phyloP scores from a whole-genome alignment of 2,113 vertebrate genomes.

The Toxotes chatareus region DNA sequence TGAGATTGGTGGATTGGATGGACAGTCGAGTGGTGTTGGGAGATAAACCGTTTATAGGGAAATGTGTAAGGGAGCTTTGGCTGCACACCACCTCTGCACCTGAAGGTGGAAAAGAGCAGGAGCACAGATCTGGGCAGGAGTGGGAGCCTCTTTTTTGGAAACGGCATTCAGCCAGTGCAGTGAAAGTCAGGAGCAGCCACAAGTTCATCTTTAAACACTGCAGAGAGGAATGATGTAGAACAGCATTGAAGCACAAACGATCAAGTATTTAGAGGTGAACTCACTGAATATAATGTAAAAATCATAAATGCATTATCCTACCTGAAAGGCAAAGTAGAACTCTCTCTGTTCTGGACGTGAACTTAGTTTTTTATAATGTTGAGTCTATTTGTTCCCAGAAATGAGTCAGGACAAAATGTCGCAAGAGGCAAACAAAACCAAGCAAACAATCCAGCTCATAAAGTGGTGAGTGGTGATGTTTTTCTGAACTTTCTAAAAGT shows the following conservation, averaged over 20 bases:
- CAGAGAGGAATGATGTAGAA: not conserved
- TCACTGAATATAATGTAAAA: not conserved
- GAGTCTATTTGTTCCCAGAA: slow-evolving; percentile 34
- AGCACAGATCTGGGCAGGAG: slow-evolving; percentile 77
- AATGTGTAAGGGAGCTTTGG: slow-evolving; percentile 62
- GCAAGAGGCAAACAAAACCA: slow-evolving; percentile 71
- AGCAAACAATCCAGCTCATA: slow-evolving; percentile 62
- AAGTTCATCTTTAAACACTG: slow-evolving; percentile 66
- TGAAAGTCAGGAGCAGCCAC: slow-evolving; percentile 55
- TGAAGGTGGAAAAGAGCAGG: slow-evolving; percentile 52
- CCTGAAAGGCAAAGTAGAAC: slow-evolving; percentile 37
- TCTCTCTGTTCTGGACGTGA: not conserved
- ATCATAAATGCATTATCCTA: slow-evolving; percentile 8
- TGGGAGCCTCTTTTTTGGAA: slow-evolving; percentile 27
- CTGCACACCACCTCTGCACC: slow-evolving; percentile 77
- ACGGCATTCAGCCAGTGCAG: slow-evolving; percentile 50
- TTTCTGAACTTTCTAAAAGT: slow-evolving; percentile 40
- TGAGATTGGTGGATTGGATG: slow-evolving; percentile 85
- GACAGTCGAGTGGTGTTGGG: slow-evolving; percentile 73
- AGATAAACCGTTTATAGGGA: slow-evolving; percentile 77
- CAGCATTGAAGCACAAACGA: not conserved
- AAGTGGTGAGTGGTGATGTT: slow-evolving; percentile 10
- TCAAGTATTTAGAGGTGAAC: not conserved
- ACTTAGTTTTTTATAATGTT: slow-evolving; percentile 14
- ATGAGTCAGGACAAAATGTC: slow-evolving; percentile 59